A percentile compares a stretch with the other conserved stretches of the same genome.
Conservation (phyloP, 2,888 invertebrate genomes). For the Hydraecia micacea region DNA sequence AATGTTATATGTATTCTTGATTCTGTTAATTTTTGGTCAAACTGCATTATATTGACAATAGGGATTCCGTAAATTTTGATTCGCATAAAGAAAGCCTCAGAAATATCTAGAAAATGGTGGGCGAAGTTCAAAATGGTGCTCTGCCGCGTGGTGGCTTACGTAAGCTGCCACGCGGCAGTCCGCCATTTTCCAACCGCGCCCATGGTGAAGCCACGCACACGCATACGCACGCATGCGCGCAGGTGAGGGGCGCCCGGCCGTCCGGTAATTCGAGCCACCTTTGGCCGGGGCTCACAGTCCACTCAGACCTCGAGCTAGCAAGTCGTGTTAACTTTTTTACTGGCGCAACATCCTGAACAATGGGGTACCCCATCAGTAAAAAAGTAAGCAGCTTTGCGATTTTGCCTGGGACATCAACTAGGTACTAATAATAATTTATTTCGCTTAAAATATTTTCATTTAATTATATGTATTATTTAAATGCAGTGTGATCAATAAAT, state of each 20-base stretch:
- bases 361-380: neutral
- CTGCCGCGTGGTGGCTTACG: no score
- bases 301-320: neutral
- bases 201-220: neutral
- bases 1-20: slow-evolving; percentile 58
- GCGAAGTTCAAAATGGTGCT: slow-evolving; percentile 31
- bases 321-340: slow-evolving; percentile 1
- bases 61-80: neutral
- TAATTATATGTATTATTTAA: slow-evolving; percentile 10
- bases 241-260: slow-evolving; percentile 1
- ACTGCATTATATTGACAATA: slow-evolving; percentile 28
- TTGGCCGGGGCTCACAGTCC: slow-evolving; percentile 20
- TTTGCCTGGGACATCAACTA: slow-evolving; percentile 17
- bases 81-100: neutral
- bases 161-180: neutral
- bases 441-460: slow-evolving; percentile 15
- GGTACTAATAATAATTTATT: slow-evolving; percentile 36
- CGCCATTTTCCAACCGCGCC: slow-evolving; percentile 12
- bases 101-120: slow-evolving; percentile 9
- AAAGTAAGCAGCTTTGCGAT: slow-evolving; percentile 9
- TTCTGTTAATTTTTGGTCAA: slow-evolving; percentile 54
- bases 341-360: slow-evolving; percentile 10
- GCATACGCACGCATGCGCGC: slow-evolving; percentile 39
- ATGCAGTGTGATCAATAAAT: slow-evolving; percentile 45
- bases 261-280: slow-evolving; percentile 3